Percentiles rank a stretch among this genome's conserved stretches.
These are phyloP conservation scores for Meiosimyza decipiens DNA, from an alignment of 2,888 invertebrate genomes.

Conservation along the genomic window DNA sequence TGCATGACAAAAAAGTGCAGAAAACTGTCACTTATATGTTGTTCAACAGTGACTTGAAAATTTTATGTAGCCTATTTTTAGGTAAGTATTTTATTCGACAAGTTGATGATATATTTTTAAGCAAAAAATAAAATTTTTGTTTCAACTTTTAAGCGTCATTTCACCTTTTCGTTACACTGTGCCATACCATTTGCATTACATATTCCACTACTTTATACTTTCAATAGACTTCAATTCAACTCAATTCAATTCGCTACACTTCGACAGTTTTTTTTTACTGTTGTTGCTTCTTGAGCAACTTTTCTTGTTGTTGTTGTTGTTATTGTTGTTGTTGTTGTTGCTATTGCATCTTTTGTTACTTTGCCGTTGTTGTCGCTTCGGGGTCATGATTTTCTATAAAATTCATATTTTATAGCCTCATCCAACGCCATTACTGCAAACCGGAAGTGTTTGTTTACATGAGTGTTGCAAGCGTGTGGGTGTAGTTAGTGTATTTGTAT, in stretches of 20 bases:
- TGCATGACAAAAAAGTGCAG: too few species aligned
- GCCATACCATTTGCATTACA: too few species aligned
- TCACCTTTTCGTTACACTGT: too few species aligned
- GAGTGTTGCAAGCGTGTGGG: conserved; percentile 23
- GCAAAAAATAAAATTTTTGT: too few species aligned
- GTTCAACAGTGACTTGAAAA: too few species aligned
- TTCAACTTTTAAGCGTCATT: too few species aligned
- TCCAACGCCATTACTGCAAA: conserved; percentile 18
- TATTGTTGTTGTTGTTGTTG: conserved; percentile 39
- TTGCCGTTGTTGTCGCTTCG: conserved; percentile 31
- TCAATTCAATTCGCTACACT: conserved; percentile 34
- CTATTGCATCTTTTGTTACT: conserved; percentile 30
- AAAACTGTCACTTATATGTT: too few species aligned
- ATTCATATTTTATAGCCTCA: conserved; percentile 32
- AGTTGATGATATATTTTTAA: too few species aligned
- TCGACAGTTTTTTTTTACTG: conserved; percentile 19
- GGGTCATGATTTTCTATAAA: conserved; percentile 35
- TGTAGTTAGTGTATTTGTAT: conserved; percentile 4
- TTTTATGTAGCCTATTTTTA: too few species aligned
- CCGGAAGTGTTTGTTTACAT: conserved; percentile 32
- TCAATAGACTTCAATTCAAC: conserved; percentile 25
- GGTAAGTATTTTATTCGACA: too few species aligned
- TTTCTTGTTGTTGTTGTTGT: conserved; percentile 18
- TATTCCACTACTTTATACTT: too few species aligned
- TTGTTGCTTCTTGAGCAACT: not conserved